Base-by-base conservation (phyloP, 1,140 invertebrate species). In the Leucophenga varia region DNA sequence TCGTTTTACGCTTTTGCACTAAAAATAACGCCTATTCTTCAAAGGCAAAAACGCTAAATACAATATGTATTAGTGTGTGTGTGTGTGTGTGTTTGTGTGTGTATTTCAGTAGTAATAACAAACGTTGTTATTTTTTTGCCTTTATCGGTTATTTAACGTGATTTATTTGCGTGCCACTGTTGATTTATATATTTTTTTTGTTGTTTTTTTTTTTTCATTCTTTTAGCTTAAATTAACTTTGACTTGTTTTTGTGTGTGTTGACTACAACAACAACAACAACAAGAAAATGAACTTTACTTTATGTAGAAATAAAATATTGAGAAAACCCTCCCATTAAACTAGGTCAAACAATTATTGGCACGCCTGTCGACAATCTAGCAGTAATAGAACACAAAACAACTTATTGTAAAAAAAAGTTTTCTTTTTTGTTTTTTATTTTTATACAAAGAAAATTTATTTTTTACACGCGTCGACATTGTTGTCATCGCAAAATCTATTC, bases 151-250 rank as follows among this genome's bases (percentile, higher is more conserved):
- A 58, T 68, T 68, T 60, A 64, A 64, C 54, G 53, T 68, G 64
- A 69, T 68, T 68, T 68, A 68, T 68, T 68, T 68, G 64, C 64
- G 64, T 64, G 64, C 57, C 54, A 54, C 65, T 60, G 51, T 60
- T 68, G 64, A 68, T 68, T 68, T 69, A 68, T 68, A 53, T 67
- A 30, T 30, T 30, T 7, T 30, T 30, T 7, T 30, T 30, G 25
- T 30, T 30, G 25, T 30, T 30, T 7, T 30, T 30, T 8, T n/a
- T 30, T 30, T 30, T 30, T 30, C 25, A n/a, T 7, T 30, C n/a
- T 8, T 30, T 30, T 3, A 51, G 64, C 51, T 34, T 31, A 40
- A 54, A 49, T 42, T 43, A 36, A 40, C 47, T 22, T n/a, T n/a
- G 7, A 7, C 25, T n/a, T 30, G 25, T 30, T n/a, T 30, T 30